phyloP scores from a whole-genome alignment of 2,113 vertebrate genomes.

The human (Homo sapiens) region DNA sequence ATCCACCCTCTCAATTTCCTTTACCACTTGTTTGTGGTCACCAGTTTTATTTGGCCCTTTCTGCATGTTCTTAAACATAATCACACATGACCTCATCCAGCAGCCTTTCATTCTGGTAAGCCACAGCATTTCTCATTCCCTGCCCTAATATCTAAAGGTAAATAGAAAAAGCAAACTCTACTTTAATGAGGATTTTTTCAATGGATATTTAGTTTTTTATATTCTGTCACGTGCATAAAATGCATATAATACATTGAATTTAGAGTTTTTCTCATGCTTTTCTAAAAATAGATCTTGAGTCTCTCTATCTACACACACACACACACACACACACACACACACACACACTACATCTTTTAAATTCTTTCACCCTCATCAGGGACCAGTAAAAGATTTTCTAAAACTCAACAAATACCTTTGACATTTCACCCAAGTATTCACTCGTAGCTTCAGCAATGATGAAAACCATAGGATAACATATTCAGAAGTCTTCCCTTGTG shows the following conservation, averaged over 20 bases:
- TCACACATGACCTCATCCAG: background rate
- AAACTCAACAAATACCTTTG: background rate
- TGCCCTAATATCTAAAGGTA: slow-evolving; percentile 43
- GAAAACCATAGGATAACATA: background rate
- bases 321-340: background rate
- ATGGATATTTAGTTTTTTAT: slow-evolving; percentile 60
- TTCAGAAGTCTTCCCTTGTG: background rate
- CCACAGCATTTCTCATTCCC: slow-evolving; percentile 13
- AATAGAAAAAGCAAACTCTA: slow-evolving; percentile 43
- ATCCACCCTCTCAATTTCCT: slow-evolving; percentile 55
- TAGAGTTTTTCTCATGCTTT: background rate
- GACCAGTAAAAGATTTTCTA: background rate
- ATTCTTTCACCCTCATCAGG: background rate
- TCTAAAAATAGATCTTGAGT: slow-evolving; percentile 1
- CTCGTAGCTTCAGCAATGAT: background rate
- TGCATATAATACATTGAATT: slow-evolving; percentile 12
- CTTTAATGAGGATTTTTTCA: slow-evolving; percentile 63
- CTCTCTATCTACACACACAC: background rate
- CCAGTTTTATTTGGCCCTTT: slow-evolving; percentile 47
- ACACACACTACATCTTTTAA: background rate
- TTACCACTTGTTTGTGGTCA: slow-evolving; percentile 33
- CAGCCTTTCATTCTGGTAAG: slow-evolving; percentile 21
- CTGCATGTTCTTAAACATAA: background rate
- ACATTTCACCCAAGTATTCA: background rate
- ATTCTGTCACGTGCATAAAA: slow-evolving; percentile 36